These are phyloP conservation scores for Streptopelia turtur DNA, from an alignment of 2,797 vertebrate species.

Conservation along the genomic window DNA sequence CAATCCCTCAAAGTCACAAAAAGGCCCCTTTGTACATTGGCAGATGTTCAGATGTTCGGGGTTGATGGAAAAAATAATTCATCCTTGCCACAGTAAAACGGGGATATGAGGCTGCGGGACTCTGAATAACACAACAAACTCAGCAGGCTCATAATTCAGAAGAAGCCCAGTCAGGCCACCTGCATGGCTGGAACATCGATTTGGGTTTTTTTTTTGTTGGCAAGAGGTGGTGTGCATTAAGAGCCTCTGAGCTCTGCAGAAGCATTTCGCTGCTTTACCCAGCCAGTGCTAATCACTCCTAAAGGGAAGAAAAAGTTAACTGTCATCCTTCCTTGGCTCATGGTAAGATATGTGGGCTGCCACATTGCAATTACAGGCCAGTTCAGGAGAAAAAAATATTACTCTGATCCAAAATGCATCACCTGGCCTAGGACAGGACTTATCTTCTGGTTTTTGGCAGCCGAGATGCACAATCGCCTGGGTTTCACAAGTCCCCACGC, in stretches of 20 bases:
- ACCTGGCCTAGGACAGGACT: background rate
- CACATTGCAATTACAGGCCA: background rate
- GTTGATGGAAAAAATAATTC: background rate
- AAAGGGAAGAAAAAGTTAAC: background rate
- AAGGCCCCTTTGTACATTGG: background rate
- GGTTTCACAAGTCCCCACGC: background rate
- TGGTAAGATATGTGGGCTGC: background rate
- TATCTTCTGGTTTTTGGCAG: background rate
- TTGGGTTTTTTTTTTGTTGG: background rate
- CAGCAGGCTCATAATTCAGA: background rate
- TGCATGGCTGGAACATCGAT: background rate
- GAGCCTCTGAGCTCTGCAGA: conserved; percentile 12
- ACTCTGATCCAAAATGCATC: background rate
- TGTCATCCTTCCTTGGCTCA: background rate
- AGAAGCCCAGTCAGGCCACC: conserved; percentile 1
- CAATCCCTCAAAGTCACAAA: background rate
- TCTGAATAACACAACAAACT: background rate
- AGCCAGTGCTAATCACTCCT: background rate
- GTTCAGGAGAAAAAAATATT: background rate
- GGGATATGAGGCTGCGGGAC: background rate
- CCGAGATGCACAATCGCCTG: background rate
- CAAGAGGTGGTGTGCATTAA: background rate
- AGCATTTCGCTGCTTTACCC: background rate
- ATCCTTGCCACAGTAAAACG: background rate
- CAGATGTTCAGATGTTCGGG: background rate